phyloP scores from a whole-genome alignment of 2,113 vertebrate species.

The Sylvilagus bachmani region DNA sequence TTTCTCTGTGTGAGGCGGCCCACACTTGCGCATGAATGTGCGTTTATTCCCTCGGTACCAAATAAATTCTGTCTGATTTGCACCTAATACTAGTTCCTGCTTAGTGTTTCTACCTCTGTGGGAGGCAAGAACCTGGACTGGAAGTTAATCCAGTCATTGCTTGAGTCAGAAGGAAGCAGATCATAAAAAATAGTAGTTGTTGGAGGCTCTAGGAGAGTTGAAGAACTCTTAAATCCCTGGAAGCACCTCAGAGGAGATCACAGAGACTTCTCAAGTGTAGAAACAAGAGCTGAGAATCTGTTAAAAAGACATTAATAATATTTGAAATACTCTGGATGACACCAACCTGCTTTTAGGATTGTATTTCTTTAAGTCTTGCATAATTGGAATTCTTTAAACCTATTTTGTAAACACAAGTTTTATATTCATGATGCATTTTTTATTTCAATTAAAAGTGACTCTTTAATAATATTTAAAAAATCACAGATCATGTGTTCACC shows the following conservation, averaged over 20 bases:
- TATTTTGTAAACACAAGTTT: neutral
- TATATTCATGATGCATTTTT: conserved; percentile 8
- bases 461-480: conserved; percentile 24
- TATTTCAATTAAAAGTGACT: neutral
- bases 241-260: neutral
- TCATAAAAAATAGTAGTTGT: neutral
- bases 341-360: neutral
- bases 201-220: neutral
- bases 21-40: no score
- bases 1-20: no score
- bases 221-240: conserved; percentile 22
- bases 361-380: conserved; percentile 5
- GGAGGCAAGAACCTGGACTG: no score
- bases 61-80: no score
- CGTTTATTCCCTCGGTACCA: no score
- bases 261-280: neutral
- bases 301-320: neutral
- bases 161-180: neutral
- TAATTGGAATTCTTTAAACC: conserved; percentile 2
- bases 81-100: no score
- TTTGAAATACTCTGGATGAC: neutral
- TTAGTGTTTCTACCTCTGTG: no score
- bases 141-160: no score
- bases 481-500: neutral
- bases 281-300: neutral